A percentile compares a stretch with the other conserved stretches of the same genome.
phyloP scores from a whole-genome alignment of 2,888 invertebrate species.

The Neoascia interrupta region DNA sequence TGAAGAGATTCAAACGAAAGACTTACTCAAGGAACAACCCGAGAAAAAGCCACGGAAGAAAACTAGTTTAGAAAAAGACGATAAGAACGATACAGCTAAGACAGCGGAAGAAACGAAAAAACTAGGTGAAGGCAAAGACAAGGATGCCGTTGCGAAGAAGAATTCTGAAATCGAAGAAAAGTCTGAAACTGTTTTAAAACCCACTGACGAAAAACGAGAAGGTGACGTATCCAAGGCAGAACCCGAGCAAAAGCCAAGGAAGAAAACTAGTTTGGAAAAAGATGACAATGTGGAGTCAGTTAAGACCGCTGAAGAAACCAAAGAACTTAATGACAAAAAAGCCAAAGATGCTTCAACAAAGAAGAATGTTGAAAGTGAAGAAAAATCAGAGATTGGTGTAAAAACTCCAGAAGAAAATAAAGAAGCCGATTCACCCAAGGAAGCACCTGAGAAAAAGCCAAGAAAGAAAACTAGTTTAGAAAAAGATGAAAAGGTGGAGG shows the following conservation, averaged over 20 bases:
- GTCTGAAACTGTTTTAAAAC: background rate
- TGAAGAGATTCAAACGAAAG: no score
- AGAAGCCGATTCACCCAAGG: conserved; percentile 37
- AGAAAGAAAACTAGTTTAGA: no score
- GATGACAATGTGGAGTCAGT: no score
- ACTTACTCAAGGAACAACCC: no score
- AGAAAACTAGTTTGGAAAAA: no score
- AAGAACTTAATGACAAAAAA: conserved; percentile 55
- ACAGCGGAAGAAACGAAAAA: background rate
- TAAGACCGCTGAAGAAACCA: conserved; percentile 52
- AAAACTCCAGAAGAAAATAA: background rate
- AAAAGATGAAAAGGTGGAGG: background rate
- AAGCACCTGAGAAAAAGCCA: conserved; percentile 50
- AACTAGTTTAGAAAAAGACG: no score
- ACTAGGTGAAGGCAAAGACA: conserved; percentile 8
- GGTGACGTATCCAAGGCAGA: no score
- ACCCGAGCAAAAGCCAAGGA: background rate
- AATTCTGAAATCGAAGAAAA: conserved; percentile 2
- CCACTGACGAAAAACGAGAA: no score
- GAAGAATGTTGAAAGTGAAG: conserved; percentile 12
- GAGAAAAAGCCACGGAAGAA: conserved; percentile 11
- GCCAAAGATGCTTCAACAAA: conserved; percentile 17
- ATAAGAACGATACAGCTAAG: no score
- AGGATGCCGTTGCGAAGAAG: background rate
- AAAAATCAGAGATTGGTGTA: conserved; percentile 8